Base-by-base conservation (phyloP, 2,797 vertebrate genomes). In the Clarias pachynema region DNA sequence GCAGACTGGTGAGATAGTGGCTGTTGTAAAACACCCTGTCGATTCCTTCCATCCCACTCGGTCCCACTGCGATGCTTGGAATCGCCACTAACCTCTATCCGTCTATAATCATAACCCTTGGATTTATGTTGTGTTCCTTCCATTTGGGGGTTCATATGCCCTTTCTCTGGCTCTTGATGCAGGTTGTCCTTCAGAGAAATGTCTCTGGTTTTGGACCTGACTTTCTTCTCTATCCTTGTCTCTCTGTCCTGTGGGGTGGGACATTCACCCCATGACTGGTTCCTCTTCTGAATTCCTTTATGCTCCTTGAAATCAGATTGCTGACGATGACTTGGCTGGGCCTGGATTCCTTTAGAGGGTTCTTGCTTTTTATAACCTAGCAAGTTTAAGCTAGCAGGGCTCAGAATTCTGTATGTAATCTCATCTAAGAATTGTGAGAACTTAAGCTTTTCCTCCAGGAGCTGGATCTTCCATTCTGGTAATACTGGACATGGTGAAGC, bases 371-470 rank as follows among this genome's bases (percentile, higher is more conserved):
- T 88, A 63, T 77, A 89, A 5, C 92, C 90, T 0, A 94, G 87
- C 84, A 91, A 88, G 0, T 81, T 89, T 10, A 95, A 90, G 82
- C 86, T 91, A 86, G 92, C 91, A 6, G 96, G 97, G 89, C 95
- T 96, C 22, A 97, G 89, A 12, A 98, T 94, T 0, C 91, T 89
- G 79, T 89, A 91, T 22, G 95, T 96, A 86, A 97, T 96, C 88
- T 97, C 97, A 77, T 98, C 96, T 89, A 97, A 91, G 40, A 97
- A 97, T 86, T 91, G 93, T 22, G 97, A 98, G 90, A 98, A 98
- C 80, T 94, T 94, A 0, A 95, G 88, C 75, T 96, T 97, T 82
- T 97, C 95, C 84, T 97, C 93, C 53, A 96, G 86, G 29, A 91
- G 66, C 49, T 91, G 92, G 86, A 91, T 89, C 88, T 84, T 93